A percentile compares a stretch with the other conserved stretches of the same genome.
phyloP scores from a whole-genome alignment of 2,888 invertebrate species.

The Endotricha flammealis region DNA sequence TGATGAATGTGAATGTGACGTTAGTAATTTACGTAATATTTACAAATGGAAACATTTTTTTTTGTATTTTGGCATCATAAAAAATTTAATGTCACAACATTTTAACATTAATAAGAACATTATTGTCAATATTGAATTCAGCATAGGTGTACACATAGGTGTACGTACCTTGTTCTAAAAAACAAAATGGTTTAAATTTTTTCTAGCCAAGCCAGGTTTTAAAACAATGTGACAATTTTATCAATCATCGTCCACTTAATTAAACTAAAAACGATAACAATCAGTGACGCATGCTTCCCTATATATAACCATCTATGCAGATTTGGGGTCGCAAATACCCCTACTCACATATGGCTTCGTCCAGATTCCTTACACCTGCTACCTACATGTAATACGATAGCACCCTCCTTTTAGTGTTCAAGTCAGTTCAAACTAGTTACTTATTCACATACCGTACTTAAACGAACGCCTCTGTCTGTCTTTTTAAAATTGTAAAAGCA shows the following conservation, averaged over 20 bases:
- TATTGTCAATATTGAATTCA: too few species aligned
- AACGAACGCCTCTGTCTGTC: background rate
- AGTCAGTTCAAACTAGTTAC: conserved; percentile 6
- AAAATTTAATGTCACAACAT: too few species aligned
- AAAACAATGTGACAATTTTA: too few species aligned
- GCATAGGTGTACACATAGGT: too few species aligned
- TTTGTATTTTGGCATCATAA: too few species aligned
- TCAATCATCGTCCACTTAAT: conserved; percentile 9
- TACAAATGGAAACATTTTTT: too few species aligned
- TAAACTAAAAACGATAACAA: conserved; percentile 14
- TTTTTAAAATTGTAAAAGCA: conserved; percentile 14
- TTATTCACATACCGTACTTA: conserved; percentile 9
- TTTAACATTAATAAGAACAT: too few species aligned
- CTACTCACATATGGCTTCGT: conserved; percentile 38
- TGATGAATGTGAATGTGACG: too few species aligned
- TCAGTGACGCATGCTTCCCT: conserved; percentile 33
- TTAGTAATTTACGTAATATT: too few species aligned
- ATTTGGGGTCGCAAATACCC: conserved; percentile 32
- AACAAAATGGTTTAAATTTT: too few species aligned
- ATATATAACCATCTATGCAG: conserved; percentile 21
- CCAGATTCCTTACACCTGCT: conserved; percentile 37
- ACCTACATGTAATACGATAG: conserved; percentile 25
- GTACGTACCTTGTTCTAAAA: too few species aligned
- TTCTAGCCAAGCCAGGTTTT: too few species aligned
- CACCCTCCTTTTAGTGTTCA: conserved; percentile 2